These are phyloP conservation scores for Cliona cf. orientalis DNA, from an alignment of 37 sponge, comb jelly and placozoan genomes.

Conservation along the genomic window DNA sequence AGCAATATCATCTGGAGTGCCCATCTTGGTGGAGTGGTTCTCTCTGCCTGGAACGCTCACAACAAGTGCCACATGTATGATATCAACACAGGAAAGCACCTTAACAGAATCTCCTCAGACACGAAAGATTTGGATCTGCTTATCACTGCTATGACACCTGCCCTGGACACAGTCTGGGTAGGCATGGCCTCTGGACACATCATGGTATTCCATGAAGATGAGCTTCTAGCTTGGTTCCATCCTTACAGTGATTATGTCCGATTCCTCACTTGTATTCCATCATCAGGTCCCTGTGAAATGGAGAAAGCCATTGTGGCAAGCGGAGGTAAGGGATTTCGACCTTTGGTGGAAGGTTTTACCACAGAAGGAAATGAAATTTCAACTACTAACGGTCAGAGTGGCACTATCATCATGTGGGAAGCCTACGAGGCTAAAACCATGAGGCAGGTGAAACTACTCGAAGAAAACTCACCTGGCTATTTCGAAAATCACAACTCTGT, in stretches of 20 bases:
- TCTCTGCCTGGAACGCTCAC: conserved; percentile 78
- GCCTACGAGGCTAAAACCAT: conserved; percentile 52
- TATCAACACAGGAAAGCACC: conserved; percentile 23
- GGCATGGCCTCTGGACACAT: conserved; percentile 89
- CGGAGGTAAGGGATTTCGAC: conserved; percentile 58
- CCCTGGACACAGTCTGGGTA: conserved; percentile 85
- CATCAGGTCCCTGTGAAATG: conserved; percentile 53
- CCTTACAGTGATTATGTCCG: conserved; percentile 60
- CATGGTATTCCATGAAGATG: conserved; percentile 64
- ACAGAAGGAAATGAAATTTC: too few species aligned
- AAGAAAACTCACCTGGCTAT: conserved; percentile 16
- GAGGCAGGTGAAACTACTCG: conserved; percentile 58
- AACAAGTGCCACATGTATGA: conserved; percentile 48
- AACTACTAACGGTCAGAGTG: too few species aligned
- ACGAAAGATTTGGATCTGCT: conserved; percentile 33
- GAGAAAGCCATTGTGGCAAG: conserved; percentile 71
- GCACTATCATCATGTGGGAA: conserved; percentile 66
- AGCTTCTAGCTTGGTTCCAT: conserved; percentile 34
- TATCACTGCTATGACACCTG: conserved; percentile 75
- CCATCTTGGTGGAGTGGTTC: conserved; percentile 48
- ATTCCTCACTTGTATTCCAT: conserved; percentile 43
- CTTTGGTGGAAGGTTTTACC: background rate
- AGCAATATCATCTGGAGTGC: conserved; percentile 77
- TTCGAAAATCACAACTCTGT: conserved; percentile 37
- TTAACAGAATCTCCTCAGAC: background rate